Evolutionary conservation across 2,888 invertebrate genomes (phyloP).

Genomic region (Drosophila buzzatii): DNA sequence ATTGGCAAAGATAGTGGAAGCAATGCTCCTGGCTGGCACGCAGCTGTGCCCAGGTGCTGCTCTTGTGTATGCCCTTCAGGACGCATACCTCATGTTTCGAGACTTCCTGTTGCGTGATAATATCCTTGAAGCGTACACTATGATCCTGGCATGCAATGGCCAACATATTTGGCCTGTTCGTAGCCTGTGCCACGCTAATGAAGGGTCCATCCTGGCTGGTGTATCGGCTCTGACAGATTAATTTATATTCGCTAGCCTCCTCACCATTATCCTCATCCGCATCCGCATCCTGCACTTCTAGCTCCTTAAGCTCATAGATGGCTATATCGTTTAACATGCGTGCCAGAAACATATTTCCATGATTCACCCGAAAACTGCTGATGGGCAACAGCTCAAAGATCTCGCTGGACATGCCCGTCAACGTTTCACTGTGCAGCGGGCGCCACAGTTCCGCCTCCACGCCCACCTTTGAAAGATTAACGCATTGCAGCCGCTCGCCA

Average conservation of each 20-base stretch:
- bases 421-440: constrained; percentile 28
- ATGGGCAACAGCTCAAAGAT: constrained; percentile 78
- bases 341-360: constrained; percentile 57
- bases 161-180: constrained; percentile 51
- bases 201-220: constrained; percentile 60
- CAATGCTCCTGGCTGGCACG: constrained; percentile 58
- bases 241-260: constrained; percentile 41
- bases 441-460: constrained; percentile 49
- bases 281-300: constrained; percentile 19
- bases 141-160: constrained; percentile 78
- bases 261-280: constrained; percentile 23
- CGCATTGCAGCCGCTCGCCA: constrained; percentile 59
- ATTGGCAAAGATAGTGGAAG: constrained; percentile 74
- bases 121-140: constrained; percentile 67
- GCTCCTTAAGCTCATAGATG: constrained; percentile 59
- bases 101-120: constrained; percentile 40
- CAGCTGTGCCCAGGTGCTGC: constrained; percentile 74
- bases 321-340: constrained; percentile 71
- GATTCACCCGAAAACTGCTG: constrained; percentile 36
- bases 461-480: constrained; percentile 48
- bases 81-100: constrained; percentile 56
- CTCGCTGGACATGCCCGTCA: constrained; percentile 57
- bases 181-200: constrained; percentile 78
- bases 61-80: constrained; percentile 31
- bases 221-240: constrained; percentile 42